Evolutionary conservation across 2,888 invertebrate genomes (phyloP), one percentile per base, ranked within the genome.

Genomic region (Agonum fuliginosum): DNA sequence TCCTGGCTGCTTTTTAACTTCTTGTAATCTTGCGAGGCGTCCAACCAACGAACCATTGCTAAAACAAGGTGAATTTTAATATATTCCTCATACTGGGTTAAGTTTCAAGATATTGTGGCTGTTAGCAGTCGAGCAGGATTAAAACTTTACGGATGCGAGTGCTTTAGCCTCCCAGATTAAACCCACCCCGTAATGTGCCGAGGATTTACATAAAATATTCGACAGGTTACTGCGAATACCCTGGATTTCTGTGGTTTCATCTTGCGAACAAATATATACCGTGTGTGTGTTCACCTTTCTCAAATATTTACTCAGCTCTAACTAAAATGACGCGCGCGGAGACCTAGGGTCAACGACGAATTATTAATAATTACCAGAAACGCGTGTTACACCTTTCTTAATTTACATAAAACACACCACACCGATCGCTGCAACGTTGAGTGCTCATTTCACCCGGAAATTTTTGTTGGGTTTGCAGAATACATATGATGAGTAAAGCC

Each of bases 121-220:
- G 70, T 70, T 70, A 73, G 62, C 62, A 73, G 73, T 73, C 43
- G 73, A 27, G 37, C 58, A 43, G 73, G 73, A 73, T 73, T 73
- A 73, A 62, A 73, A 73, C 73, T 73, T 73, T 73, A 43, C 58
- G 14, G 73, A 20, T 73, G 58, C 62, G 73, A 62, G 73, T 73
- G 19, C 37, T 46, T 6, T 17, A 46, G 37, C 12, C 70, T 46
- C 43, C 37, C 17, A 62, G 62, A 62, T 58, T 73, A 73, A 72
- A 73, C 22, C 62, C 62, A 27, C 17, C 14, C 73, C 58, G 37
- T 73, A 73, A 73, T 72, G 72, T 72, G 72, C 54, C 43, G 37
- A 72, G 72, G 73, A 73, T 73, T 73, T 73, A 73, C 73, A 73
- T 73, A 73, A 73, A 73, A 73, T 73, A 73, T 73, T 73, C 73